phyloP scores from a whole-genome alignment of 2,888 invertebrate species.

The Eupithecia tripunctaria region DNA sequence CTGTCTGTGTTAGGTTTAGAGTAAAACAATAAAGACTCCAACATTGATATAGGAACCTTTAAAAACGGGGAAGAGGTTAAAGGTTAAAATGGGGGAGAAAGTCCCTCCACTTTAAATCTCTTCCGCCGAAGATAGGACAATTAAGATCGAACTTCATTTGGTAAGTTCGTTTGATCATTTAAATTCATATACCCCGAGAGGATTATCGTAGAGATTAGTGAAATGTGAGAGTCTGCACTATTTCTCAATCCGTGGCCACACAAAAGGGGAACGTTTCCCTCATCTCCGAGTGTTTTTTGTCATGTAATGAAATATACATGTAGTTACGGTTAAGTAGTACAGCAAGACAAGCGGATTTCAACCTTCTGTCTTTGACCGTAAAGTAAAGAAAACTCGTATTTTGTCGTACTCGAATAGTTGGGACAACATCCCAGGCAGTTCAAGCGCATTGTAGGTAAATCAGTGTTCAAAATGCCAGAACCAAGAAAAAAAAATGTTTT shows the following conservation, averaged over 20 bases:
- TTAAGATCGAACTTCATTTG: no score
- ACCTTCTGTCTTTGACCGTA: slow-evolving; percentile 13
- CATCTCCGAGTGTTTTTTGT: slow-evolving; percentile 32
- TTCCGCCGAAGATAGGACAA: no score
- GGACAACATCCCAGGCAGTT: neutral
- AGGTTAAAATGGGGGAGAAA: no score
- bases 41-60: no score
- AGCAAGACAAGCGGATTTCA: slow-evolving; percentile 6
- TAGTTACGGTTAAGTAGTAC: slow-evolving; percentile 19
- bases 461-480: neutral
- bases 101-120: no score
- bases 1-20: no score
- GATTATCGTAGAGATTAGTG: neutral
- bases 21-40: no score
- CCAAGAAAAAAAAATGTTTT: no score
- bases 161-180: no score
- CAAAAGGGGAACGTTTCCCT: slow-evolving; percentile 27
- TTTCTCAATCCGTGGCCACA: slow-evolving; percentile 7
- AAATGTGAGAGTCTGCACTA: neutral
- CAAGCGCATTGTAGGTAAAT: neutral
- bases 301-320: slow-evolving; percentile 32
- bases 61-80: no score
- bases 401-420: neutral
- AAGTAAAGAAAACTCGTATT: neutral
- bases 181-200: neutral